A percentile compares a stretch with the other conserved stretches of the same genome.
phyloP scores from a whole-genome alignment of 2,797 vertebrate species.

The Caiman crocodilus region DNA sequence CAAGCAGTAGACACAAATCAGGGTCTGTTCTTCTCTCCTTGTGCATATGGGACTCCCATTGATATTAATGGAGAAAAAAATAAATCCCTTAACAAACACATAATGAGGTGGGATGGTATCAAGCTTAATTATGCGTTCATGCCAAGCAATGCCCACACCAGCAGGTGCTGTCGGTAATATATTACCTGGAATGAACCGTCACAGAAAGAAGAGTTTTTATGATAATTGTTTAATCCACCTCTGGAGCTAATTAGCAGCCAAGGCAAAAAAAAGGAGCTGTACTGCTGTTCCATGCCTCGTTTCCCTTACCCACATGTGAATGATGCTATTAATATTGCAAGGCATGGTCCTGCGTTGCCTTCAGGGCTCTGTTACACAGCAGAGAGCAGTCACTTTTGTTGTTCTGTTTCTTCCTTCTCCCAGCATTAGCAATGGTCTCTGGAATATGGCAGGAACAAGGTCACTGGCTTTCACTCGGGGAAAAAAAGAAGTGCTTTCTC shows the following conservation, averaged over 20 bases:
- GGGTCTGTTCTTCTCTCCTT: constrained; percentile 12
- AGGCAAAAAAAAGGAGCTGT: constrained; percentile 1
- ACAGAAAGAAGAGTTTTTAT: constrained; percentile 46
- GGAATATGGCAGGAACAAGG: not conserved
- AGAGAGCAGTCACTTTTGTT: not conserved
- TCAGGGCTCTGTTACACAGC: not conserved
- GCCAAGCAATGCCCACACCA: constrained; percentile 36
- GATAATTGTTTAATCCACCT: constrained; percentile 22
- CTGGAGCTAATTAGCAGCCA: constrained; percentile 44
- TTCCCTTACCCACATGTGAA: constrained; percentile 27
- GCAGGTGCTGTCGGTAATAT: constrained; percentile 46
- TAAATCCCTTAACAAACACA: constrained; percentile 32
- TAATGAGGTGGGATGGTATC: constrained; percentile 20
- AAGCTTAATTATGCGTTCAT: constrained; percentile 43
- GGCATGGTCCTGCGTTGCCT: constrained; percentile 2
- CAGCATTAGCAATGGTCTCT: fast-evolving
- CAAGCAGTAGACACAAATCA: constrained; percentile 25
- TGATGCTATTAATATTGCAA: constrained; percentile 34
- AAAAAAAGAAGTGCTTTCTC: not conserved
- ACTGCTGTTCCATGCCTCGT: not conserved
- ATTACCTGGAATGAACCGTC: constrained; percentile 19
- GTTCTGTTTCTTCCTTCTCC: not conserved
- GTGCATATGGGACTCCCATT: not conserved
- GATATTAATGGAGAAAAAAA: constrained; percentile 46
- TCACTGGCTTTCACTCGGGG: not conserved